Conservation (phyloP, 53 echinoderm and acorn worm species). For the Actinopyga echinites region DNA sequence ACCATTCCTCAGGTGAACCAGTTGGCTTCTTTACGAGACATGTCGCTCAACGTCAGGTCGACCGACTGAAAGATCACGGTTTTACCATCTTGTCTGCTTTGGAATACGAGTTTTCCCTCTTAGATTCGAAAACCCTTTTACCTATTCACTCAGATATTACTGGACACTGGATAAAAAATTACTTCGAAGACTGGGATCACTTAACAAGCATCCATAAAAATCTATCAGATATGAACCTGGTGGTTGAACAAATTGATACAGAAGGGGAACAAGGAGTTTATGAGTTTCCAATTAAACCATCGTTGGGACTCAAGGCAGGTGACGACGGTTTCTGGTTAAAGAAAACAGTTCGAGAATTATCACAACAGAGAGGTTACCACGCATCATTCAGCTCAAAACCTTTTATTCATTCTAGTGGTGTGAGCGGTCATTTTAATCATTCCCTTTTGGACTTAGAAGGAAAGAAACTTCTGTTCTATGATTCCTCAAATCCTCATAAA, state of each 20-base stretch:
- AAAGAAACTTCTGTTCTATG: slow-evolving; percentile 42
- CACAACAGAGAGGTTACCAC: slow-evolving; percentile 43
- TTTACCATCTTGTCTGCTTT: slow-evolving; percentile 75
- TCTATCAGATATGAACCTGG: slow-evolving; percentile 51
- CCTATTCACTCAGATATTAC: slow-evolving; percentile 63
- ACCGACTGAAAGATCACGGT: slow-evolving; percentile 64
- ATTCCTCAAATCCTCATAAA: slow-evolving; percentile 29
- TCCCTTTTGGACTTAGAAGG: slow-evolving; percentile 54
- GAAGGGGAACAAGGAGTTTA: slow-evolving; percentile 60
- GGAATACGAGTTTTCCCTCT: slow-evolving; percentile 82
- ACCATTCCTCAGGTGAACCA: not conserved
- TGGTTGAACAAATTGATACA: slow-evolving; percentile 56
- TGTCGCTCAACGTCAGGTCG: slow-evolving; percentile 70
- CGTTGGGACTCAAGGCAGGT: slow-evolving; percentile 63
- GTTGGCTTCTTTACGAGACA: slow-evolving; percentile 49
- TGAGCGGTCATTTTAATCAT: slow-evolving; percentile 60
- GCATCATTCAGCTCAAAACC: slow-evolving; percentile 75
- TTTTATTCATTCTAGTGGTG: slow-evolving; percentile 40
- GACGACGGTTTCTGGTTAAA: slow-evolving; percentile 65
- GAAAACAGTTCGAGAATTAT: slow-evolving; percentile 64
- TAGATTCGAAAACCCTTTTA: slow-evolving; percentile 57
- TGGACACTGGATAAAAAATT: slow-evolving; percentile 54
- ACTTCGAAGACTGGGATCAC: slow-evolving; percentile 12
- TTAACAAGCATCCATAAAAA: slow-evolving; percentile 46
- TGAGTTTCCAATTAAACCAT: slow-evolving; percentile 62